Evolutionary conservation across 92 coral and sea anemone genomes (phyloP).

Genomic region (Palythoa heliodiscus): DNA sequence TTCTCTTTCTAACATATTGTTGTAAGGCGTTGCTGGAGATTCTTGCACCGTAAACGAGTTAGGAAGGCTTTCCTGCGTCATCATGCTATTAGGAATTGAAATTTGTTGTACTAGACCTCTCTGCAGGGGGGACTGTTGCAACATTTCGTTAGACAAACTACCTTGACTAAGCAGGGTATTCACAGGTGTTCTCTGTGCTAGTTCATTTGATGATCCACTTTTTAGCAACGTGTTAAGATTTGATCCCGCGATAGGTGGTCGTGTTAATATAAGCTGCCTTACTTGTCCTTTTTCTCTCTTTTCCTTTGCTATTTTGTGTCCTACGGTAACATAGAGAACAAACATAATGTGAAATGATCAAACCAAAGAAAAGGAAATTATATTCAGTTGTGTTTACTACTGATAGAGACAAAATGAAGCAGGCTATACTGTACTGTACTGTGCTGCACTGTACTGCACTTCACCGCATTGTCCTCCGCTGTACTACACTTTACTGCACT

Average conservation of each 20-base stretch:
- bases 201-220: not conserved
- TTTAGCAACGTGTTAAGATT: conserved; percentile 1
- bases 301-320: not conserved
- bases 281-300: not conserved
- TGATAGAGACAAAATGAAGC: not conserved
- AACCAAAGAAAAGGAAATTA: not conserved
- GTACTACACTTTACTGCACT: not conserved
- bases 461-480: not conserved
- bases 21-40: conserved; percentile 16
- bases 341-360: not conserved
- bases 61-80: not conserved
- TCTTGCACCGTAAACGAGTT: conserved; percentile 10
- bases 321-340: not conserved
- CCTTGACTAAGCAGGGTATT: not conserved
- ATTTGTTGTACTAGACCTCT: not conserved
- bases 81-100: not conserved
- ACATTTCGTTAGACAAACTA: not conserved
- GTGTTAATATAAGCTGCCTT: conserved; percentile 7
- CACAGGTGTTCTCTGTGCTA: not conserved
- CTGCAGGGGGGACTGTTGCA: not conserved
- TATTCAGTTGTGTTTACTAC: not conserved
- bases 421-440: not conserved
- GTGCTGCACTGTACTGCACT: not conserved
- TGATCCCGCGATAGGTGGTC: not conserved
- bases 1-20: conserved; percentile 24